Conservation (phyloP, 2,797 vertebrate species). For the Sylvia borin region DNA sequence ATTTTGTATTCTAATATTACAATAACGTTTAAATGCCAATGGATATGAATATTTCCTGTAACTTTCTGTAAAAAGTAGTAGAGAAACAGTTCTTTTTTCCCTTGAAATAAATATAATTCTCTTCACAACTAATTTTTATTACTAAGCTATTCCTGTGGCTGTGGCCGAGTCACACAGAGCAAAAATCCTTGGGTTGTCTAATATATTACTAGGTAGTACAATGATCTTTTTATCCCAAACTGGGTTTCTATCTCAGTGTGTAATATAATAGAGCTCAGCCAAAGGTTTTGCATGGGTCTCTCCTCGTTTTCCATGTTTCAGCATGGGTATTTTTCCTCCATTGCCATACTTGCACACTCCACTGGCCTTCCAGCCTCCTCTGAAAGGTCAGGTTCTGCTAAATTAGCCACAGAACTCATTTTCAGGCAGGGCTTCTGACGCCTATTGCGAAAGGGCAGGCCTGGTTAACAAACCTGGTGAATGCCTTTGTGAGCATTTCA, state of each 20-base stretch:
- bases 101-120: not conserved
- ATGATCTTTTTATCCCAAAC: not conserved
- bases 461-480: not conserved
- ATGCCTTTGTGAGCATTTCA: not conserved
- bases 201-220: not conserved
- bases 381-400: slow-evolving; percentile 26
- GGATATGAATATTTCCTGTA: not conserved
- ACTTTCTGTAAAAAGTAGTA: not conserved
- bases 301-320: not conserved
- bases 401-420: slow-evolving; percentile 1
- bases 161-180: not conserved
- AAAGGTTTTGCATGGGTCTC: not conserved
- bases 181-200: not conserved
- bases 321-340: not conserved
- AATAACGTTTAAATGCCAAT: not conserved
- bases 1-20: not conserved
- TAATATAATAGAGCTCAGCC: not conserved
- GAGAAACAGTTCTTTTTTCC: not conserved
- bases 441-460: not conserved
- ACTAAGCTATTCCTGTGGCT: not conserved
- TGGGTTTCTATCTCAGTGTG: not conserved
- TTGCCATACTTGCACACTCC: not conserved
- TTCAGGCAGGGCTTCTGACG: not conserved
- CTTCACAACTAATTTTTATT: not conserved
- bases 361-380: not conserved